These are phyloP conservation scores for Leptinotarsa undecemlineata DNA, from an alignment of 1,140 invertebrate genomes.

Conservation along the genomic window DNA sequence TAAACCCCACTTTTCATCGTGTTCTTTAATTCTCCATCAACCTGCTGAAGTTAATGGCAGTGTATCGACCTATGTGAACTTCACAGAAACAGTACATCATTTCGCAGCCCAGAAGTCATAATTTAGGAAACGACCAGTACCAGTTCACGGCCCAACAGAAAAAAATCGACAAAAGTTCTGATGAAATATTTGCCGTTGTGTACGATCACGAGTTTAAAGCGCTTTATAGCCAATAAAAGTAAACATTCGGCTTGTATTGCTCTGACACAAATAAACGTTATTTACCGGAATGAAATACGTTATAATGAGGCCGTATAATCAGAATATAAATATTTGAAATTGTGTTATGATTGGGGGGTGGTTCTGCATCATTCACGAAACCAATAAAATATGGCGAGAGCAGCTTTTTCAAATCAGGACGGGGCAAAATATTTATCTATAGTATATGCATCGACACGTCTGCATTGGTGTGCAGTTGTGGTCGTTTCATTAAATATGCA, in stretches of 20 bases:
- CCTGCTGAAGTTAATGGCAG: too few species aligned
- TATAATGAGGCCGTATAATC: slow-evolving; percentile 10
- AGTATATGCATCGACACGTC: too few species aligned
- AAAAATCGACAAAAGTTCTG: background rate
- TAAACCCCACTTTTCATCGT: too few species aligned
- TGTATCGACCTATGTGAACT: too few species aligned
- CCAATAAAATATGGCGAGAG: too few species aligned
- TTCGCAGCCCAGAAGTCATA: background rate
- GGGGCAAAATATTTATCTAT: too few species aligned
- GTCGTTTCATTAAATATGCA: too few species aligned
- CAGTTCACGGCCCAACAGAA: background rate
- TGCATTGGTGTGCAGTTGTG: too few species aligned
- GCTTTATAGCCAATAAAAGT: slow-evolving; percentile 18
- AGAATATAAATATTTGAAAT: slow-evolving; percentile 18
- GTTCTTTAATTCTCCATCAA: too few species aligned
- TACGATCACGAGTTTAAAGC: slow-evolving; percentile 7
- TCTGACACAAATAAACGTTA: slow-evolving; percentile 12
- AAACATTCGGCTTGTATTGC: background rate
- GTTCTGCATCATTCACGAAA: background rate
- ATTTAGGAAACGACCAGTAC: slow-evolving; percentile 3
- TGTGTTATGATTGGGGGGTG: background rate
- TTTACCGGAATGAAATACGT: slow-evolving; percentile 14
- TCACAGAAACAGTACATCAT: background rate
- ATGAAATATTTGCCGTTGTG: slow-evolving; percentile 3
- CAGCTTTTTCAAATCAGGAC: too few species aligned